Conservation (phyloP, 2,888 invertebrate genomes). For the Eugnorisma glareosa region DNA sequence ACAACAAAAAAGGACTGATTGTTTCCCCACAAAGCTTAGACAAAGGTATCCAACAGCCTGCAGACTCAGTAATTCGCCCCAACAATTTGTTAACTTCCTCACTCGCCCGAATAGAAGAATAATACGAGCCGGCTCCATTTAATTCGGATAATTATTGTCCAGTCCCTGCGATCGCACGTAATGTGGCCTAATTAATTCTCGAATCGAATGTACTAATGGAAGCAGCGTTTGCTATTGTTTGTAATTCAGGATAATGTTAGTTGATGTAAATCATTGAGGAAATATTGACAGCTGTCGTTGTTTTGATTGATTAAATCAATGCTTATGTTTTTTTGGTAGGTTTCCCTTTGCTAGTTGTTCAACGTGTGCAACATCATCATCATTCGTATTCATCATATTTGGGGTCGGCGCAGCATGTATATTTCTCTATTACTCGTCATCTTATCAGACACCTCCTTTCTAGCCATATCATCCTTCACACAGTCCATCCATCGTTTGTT, state of each 20-base stretch:
- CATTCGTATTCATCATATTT: too few species aligned
- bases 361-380: too few species aligned
- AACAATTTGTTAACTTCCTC: constrained; percentile 65
- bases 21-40: constrained; percentile 36
- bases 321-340: background rate
- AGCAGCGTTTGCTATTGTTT: constrained; percentile 37
- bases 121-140: constrained; percentile 54
- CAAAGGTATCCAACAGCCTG: constrained; percentile 52
- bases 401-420: too few species aligned
- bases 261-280: constrained; percentile 9
- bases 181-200: constrained; percentile 59
- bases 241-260: constrained; percentile 14
- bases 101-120: constrained; percentile 54
- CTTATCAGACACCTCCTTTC: too few species aligned
- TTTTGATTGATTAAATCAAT: constrained; percentile 12
- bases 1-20: constrained; percentile 20
- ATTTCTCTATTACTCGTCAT: too few species aligned
- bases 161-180: constrained; percentile 32
- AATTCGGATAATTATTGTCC: constrained; percentile 63
- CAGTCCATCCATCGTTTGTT: too few species aligned
- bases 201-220: constrained; percentile 44
- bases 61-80: constrained; percentile 50
- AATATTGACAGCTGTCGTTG: background rate
- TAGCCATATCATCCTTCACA: too few species aligned
- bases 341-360: background rate